Base-by-base conservation (phyloP, 2,797 vertebrate species). In the Myripristis murdjan region DNA sequence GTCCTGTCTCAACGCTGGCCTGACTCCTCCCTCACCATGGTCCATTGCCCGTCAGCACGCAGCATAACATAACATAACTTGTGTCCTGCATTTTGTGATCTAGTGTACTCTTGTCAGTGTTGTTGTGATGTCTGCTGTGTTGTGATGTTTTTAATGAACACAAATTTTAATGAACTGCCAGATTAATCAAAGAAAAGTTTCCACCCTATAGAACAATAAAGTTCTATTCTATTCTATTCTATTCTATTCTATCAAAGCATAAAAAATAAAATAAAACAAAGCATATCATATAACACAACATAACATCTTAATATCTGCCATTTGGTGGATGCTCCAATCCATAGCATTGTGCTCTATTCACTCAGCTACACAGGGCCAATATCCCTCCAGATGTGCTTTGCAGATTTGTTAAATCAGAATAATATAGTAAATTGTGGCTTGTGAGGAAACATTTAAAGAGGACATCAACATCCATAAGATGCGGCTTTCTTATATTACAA, bases 401-500 rank as follows among this genome's bases (percentile, higher is more conserved):
- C 65, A 2, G 10, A 77, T 61, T 23, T 62, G 15, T 51, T 76
- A 52, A 75, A 60, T 41, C 20, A 41, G 14, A 23, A 61, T 53
- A 37, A n/a, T n/a, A n/a, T n/a, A n/a, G 55, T 20, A 31, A 37
- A 53, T 49, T 22, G 54, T n/a, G n/a, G 18, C 75, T 63, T 44
- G 48, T 44, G 31, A 70, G 47, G 53, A 62, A 82, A 70, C 57
- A 69, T 66, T 72, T 59, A 54, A 62, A 22, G 46, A 39, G 52
- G 15, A 39, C 39, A 33, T 62, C 46, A n/a, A n/a, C 64, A 16
- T 67, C 24, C n/a, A 33, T 39, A 43, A 51, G 70, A 91, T 83
- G 86, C 87, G 66, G 44, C 31, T 46, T 68, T 75, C 78, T 84
- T 88, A 90, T 82, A 87, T 87, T 87, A 83, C 85, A 88, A 73